phyloP scores from a whole-genome alignment of 2,113 vertebrate species.

The Notothenia coriiceps region DNA sequence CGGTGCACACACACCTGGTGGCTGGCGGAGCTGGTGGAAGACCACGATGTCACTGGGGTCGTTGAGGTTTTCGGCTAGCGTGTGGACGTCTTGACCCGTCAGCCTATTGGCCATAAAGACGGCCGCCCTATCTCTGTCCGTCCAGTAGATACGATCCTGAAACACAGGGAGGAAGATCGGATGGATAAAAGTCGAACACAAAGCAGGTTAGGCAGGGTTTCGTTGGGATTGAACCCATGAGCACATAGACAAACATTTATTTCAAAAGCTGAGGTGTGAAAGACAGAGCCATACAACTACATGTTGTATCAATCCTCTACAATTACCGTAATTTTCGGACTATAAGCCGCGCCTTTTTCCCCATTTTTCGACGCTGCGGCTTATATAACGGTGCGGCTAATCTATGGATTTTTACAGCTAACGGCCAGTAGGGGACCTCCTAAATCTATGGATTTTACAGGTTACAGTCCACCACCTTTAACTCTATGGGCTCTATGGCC shows the following conservation, averaged over 20 bases:
- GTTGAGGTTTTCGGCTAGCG: conserved; percentile 95
- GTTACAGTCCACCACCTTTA: too few species aligned
- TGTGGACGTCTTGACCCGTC: conserved; percentile 89
- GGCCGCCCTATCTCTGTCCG: conserved; percentile 93
- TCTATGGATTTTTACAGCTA: too few species aligned
- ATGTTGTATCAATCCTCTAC: not conserved
- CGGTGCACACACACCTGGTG: conserved; percentile 84
- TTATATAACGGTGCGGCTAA: too few species aligned
- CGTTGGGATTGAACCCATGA: not conserved
- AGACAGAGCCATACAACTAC: not conserved
- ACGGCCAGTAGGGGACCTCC: too few species aligned
- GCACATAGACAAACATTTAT: not conserved
- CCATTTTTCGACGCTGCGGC: too few species aligned
- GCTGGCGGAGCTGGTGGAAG: conserved; percentile 95
- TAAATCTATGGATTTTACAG: too few species aligned
- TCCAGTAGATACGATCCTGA: conserved; percentile 98
- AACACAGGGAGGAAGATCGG: conserved; percentile 28
- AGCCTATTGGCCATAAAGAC: conserved; percentile 96
- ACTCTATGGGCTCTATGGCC: too few species aligned
- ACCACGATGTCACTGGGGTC: conserved; percentile 96
- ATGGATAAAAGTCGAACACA: not conserved
- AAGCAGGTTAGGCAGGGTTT: not conserved
- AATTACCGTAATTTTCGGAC: not conserved
- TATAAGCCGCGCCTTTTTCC: too few species aligned
- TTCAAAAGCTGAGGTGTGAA: not conserved